These are phyloP conservation scores for Phorcus lineatus DNA, from an alignment of 2,888 invertebrate species.

Conservation along the genomic window DNA sequence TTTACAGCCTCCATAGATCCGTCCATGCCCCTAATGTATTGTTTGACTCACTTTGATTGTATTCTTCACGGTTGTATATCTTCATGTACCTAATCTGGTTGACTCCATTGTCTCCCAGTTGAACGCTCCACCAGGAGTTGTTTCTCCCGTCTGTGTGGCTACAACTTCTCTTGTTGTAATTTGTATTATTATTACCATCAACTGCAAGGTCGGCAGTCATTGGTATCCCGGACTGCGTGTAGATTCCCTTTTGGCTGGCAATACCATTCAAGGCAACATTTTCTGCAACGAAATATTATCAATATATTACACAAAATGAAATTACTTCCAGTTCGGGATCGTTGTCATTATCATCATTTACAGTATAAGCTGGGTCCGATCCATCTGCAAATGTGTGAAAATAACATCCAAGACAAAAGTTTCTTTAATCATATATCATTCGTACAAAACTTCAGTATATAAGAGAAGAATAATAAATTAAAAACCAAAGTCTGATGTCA, in stretches of 20 bases:
- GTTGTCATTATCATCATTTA: too few species aligned
- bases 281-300: neutral
- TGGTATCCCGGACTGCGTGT: neutral
- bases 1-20: too few species aligned
- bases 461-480: too few species aligned
- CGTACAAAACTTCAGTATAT: too few species aligned
- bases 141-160: neutral
- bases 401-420: too few species aligned
- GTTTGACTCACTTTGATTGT: neutral
- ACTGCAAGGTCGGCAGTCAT: neutral
- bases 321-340: too few species aligned
- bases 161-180: neutral
- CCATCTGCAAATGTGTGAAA: too few species aligned
- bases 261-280: neutral
- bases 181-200: neutral
- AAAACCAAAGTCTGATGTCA: too few species aligned
- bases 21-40: too few species aligned
- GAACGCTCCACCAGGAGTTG: neutral
- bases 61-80: neutral
- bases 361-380: too few species aligned
- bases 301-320: too few species aligned
- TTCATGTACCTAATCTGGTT: neutral
- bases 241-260: neutral
- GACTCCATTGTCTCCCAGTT: neutral
- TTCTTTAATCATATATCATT: too few species aligned